phyloP scores from a whole-genome alignment of 2,113 vertebrate species.

The Cercopithecus mona region DNA sequence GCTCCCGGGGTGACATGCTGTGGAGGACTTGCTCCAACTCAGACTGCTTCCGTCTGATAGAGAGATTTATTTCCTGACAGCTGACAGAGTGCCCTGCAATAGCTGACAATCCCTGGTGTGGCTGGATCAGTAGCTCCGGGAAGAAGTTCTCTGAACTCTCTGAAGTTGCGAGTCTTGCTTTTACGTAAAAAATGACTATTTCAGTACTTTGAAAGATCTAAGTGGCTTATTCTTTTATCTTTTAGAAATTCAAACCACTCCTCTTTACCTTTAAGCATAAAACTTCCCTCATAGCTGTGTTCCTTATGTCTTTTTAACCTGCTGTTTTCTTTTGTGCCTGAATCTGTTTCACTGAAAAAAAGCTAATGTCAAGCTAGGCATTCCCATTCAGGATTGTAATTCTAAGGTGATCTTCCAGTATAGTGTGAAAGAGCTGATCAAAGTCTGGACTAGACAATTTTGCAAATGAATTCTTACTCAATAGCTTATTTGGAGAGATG shows the following conservation, averaged over 20 bases:
- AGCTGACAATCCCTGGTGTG: slow-evolving; percentile 12
- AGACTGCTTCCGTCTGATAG: slow-evolving; percentile 8
- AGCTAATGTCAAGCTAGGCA: background rate
- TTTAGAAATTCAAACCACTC: slow-evolving; percentile 69
- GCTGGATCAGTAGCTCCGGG: background rate
- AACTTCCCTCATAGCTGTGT: slow-evolving; percentile 24
- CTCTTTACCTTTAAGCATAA: slow-evolving; percentile 60
- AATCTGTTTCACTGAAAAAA: slow-evolving; percentile 39
- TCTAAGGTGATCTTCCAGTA: background rate
- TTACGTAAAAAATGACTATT: slow-evolving; percentile 64
- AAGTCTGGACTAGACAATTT: background rate
- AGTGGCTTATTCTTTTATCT: slow-evolving; percentile 63
- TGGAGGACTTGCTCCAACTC: background rate
- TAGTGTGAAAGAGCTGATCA: background rate
- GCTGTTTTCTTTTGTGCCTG: slow-evolving; percentile 55
- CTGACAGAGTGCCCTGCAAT: background rate
- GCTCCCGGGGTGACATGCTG: background rate
- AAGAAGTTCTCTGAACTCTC: slow-evolving; percentile 70
- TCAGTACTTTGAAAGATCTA: slow-evolving; percentile 70
- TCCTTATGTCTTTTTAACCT: slow-evolving; percentile 49
- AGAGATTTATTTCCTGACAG: slow-evolving; percentile 52
- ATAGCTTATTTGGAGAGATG: background rate
- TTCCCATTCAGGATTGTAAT: background rate
- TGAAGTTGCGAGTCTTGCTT: slow-evolving; percentile 48
- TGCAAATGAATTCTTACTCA: background rate